Evolutionary conservation across 2,888 invertebrate genomes (phyloP), one percentile per base, ranked within the genome.

Genomic region (Ypsolopha scabrella): DNA sequence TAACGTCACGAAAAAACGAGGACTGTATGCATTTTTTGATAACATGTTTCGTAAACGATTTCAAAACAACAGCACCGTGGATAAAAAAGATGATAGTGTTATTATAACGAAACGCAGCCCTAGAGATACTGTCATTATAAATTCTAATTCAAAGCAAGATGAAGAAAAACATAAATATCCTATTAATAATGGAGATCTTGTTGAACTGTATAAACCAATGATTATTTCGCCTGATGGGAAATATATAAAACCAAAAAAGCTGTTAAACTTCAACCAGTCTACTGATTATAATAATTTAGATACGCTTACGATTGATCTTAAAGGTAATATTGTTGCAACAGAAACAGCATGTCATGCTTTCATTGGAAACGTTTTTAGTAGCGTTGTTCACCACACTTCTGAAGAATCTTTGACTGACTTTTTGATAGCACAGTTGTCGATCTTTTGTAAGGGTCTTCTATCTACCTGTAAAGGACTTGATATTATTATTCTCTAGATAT

Each of bases 371-470:
- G 58, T 85, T 48, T 82, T 81, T 55, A 78, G 63, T 57, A 75
- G 80, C 57, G 69, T 64, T 14, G 54, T 68, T 36, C 70, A 75
- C 57, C 65, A 71, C 50, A 63, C 57, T 45, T 57, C 63, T 48
- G 64, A 68, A 55, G 72, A 75, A 59, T 69, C 70, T 39, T 52
- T 80, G 6, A 73, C 74, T 53, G 77, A 81, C 60, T 80, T 81
- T 57, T 75, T 86, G 52, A 73, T 78, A 53, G 59, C 70, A 41
- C 80, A 86, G 61, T 57, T 86, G 35, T 73, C 80, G 1, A 53
- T 67, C 53, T 85, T 83, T 77, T 85, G 85, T 73, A 81, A 80
- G 55, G 85, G 82, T 53, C 63, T 72, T 57, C 68, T 83, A 53
- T 74, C 76, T 1, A 67, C 77, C n/a, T 86, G 85, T 65, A 65